These are phyloP conservation scores for Parasteatoda lunata DNA, from an alignment of 2,888 invertebrate genomes.

Conservation along the genomic window DNA sequence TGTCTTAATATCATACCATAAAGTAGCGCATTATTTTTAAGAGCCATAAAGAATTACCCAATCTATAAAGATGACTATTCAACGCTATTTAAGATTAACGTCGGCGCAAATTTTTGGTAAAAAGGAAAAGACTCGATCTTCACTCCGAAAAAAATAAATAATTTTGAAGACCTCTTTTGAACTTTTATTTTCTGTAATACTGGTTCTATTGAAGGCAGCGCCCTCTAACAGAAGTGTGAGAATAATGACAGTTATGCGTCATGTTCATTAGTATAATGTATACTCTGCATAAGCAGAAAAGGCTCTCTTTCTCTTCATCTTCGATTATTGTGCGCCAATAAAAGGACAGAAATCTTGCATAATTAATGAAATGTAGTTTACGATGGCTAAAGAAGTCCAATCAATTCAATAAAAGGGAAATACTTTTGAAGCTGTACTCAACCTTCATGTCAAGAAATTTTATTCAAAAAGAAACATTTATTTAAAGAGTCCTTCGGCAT, in stretches of 20 bases:
- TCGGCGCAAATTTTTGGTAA: neutral
- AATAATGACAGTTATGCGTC: constrained; percentile 30
- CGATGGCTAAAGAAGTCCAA: constrained; percentile 1
- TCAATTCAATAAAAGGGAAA: constrained; percentile 39
- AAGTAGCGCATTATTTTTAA: no score
- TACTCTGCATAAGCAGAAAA: neutral
- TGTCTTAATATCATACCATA: no score
- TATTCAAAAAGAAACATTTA: constrained; percentile 49
- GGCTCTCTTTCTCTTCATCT: neutral
- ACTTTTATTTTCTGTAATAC: constrained; percentile 4
- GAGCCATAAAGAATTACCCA: no score
- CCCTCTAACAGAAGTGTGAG: constrained; percentile 15
- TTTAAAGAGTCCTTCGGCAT: constrained; percentile 36
- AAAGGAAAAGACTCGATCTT: neutral
- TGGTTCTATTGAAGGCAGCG: constrained; percentile 7
- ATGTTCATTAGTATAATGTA: constrained; percentile 35
- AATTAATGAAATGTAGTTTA: constrained; percentile 49
- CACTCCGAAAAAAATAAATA: neutral
- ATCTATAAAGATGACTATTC: no score
- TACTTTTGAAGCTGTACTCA: neutral
- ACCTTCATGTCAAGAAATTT: constrained; percentile 10
- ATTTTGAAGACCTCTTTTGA: neutral
- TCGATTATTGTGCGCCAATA: constrained; percentile 9
- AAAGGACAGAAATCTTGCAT: constrained; percentile 30
- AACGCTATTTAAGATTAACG: constrained; percentile 2